These are phyloP conservation scores for Tetanocera ferruginea DNA, from an alignment of 2,888 invertebrate genomes.

Conservation along the genomic window DNA sequence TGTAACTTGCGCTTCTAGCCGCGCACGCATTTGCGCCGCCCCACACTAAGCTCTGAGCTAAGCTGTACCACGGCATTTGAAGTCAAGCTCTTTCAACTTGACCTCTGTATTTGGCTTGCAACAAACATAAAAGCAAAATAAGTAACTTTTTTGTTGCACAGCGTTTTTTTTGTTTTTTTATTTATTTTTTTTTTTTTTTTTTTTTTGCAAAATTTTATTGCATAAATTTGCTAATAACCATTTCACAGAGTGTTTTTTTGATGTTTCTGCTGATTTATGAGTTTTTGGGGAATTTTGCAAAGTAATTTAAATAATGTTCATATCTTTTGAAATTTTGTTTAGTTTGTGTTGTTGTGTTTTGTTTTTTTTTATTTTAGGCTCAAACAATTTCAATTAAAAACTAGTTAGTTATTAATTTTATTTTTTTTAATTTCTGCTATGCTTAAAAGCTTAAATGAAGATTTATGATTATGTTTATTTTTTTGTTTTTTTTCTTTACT, in stretches of 20 bases:
- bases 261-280: background rate
- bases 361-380: no score
- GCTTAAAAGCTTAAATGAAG: constrained; percentile 8
- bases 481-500: no score
- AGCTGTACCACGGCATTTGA: background rate
- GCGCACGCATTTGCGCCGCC: background rate
- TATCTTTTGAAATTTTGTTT: background rate
- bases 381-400: constrained; percentile 6
- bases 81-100: constrained; percentile 10
- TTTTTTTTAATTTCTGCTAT: background rate
- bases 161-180: background rate
- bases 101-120: background rate
- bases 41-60: background rate
- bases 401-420: background rate
- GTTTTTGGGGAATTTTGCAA: background rate
- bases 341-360: no score
- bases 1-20: background rate
- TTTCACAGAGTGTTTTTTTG: background rate
- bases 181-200: background rate
- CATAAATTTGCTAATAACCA: background rate
- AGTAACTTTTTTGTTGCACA: no score
- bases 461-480: background rate
- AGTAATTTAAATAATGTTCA: background rate
- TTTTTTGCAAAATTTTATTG: background rate
- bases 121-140: background rate